phyloP scores from a whole-genome alignment of 1,140 invertebrate species.

The Neomicropteryx cornuta region DNA sequence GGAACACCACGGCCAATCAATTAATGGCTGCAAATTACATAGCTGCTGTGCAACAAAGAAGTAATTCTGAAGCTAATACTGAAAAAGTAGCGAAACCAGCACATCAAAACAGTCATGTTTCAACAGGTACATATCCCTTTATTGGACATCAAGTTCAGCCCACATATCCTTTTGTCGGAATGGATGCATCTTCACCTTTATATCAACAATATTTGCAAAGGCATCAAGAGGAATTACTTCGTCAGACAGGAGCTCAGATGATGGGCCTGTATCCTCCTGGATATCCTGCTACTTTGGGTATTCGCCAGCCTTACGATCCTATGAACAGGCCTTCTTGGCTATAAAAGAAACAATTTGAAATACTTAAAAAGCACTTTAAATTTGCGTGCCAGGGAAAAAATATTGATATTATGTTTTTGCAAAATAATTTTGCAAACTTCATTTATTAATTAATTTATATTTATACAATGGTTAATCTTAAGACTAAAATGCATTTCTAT shows the following conservation, averaged over 20 bases:
- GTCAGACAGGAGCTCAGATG: conserved; percentile 36
- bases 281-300: conserved; percentile 47
- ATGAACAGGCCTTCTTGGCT: conserved; percentile 47
- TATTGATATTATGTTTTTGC: too few relatives aligned
- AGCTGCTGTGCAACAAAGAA: conserved; percentile 31
- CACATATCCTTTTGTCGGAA: conserved; percentile 44
- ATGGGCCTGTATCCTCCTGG: conserved; percentile 47
- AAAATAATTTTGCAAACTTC: too few relatives aligned
- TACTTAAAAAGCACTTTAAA: too few relatives aligned
- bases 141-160: conserved; percentile 38
- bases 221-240: conserved; percentile 45
- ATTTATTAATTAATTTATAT: too few relatives aligned
- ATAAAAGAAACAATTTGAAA: conserved; percentile 18
- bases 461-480: too few relatives aligned
- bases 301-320: conserved; percentile 54
- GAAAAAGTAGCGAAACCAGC: conserved; percentile 38
- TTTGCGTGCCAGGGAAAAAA: too few relatives aligned
- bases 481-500: too few relatives aligned
- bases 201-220: conserved; percentile 59
- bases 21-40: conserved; percentile 44
- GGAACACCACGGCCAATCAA: conserved; percentile 40
- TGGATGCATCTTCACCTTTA: conserved; percentile 46
- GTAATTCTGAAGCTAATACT: conserved; percentile 21
- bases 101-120: conserved; percentile 32
- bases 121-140: conserved; percentile 37